Evolutionary conservation across 2,113 vertebrate genomes (phyloP).

Genomic region (Pseudolaguvia tuberculata): DNA sequence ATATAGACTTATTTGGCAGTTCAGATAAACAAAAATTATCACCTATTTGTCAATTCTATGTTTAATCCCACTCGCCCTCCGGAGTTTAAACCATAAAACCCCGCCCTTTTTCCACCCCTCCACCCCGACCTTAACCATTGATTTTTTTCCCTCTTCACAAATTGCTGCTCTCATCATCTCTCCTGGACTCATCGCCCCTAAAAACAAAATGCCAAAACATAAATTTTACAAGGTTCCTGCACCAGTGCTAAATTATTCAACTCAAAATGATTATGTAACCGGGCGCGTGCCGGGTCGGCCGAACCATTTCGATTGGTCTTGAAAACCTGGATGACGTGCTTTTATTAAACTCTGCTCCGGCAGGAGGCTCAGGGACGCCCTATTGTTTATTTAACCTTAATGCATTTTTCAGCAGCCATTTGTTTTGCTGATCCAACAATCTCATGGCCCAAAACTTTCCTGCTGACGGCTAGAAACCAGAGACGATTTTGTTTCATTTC

Average conservation of each 20-base stretch:
- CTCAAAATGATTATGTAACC: slow-evolving; percentile 26
- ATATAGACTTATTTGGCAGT: too few species aligned
- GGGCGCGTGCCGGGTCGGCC: not conserved
- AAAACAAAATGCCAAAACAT: slow-evolving; percentile 19
- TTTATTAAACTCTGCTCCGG: slow-evolving; percentile 18
- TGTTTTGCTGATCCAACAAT: slow-evolving; percentile 19
- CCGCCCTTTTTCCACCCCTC: too few species aligned
- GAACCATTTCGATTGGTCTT: slow-evolving; percentile 13
- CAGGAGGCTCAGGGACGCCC: not conserved
- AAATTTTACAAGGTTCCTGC: slow-evolving; percentile 20
- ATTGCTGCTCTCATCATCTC: not conserved
- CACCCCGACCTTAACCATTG: too few species aligned
- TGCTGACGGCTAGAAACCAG: slow-evolving; percentile 19
- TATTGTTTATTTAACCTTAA: slow-evolving; percentile 25
- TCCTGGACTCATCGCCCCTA: not conserved
- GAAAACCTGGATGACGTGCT: not conserved
- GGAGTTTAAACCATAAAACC: not conserved
- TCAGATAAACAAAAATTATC: too few species aligned
- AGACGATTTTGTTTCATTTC: not conserved
- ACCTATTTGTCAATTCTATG: too few species aligned
- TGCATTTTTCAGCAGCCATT: slow-evolving; percentile 17
- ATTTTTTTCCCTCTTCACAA: not conserved
- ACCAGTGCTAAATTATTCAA: slow-evolving; percentile 27
- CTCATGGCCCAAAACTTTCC: not conserved
- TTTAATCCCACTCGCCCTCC: too few species aligned